A percentile compares a stretch with the other conserved stretches of the same genome.
phyloP scores from a whole-genome alignment of 2,797 vertebrate species.

The Enteromius paludinosus region DNA sequence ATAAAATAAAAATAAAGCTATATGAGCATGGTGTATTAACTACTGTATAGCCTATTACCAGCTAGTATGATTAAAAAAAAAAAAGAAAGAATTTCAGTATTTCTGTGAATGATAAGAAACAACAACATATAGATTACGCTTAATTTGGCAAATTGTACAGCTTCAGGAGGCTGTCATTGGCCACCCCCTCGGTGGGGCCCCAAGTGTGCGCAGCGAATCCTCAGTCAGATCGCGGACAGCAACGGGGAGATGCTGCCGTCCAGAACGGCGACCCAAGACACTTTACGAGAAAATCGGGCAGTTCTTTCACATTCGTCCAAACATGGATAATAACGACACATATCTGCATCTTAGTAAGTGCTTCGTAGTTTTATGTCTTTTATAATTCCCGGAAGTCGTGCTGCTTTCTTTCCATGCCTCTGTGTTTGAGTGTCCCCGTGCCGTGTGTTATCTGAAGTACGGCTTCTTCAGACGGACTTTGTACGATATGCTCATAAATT shows the following conservation, averaged over 20 bases:
- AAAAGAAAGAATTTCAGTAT: too few species aligned
- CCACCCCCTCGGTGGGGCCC: conserved; percentile 77
- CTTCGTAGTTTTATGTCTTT: conserved; percentile 36
- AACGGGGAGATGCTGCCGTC: conserved; percentile 78
- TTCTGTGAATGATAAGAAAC: background rate
- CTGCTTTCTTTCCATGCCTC: conserved; percentile 4
- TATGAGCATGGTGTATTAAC: too few species aligned
- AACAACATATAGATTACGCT: background rate
- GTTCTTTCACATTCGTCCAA: conserved; percentile 61
- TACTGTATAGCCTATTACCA: too few species aligned
- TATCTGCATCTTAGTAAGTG: conserved; percentile 81
- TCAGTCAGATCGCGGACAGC: conserved; percentile 77
- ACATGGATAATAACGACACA: conserved; percentile 81
- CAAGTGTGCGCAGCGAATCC: conserved; percentile 53
- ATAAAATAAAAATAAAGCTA: too few species aligned
- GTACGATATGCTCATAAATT: conserved; percentile 64
- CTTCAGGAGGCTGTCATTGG: conserved; percentile 72
- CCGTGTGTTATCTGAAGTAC: conserved; percentile 33
- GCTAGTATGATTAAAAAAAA: background rate
- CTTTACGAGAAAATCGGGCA: conserved; percentile 67
- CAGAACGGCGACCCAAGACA: conserved; percentile 67
- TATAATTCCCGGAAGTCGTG: conserved; percentile 34
- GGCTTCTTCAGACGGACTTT: conserved; percentile 62
- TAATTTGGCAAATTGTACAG: background rate
- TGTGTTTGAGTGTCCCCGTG: conserved; percentile 24